Evolutionary conservation across 1,140 invertebrate genomes (phyloP).

Genomic region (Sinella curviseta): DNA sequence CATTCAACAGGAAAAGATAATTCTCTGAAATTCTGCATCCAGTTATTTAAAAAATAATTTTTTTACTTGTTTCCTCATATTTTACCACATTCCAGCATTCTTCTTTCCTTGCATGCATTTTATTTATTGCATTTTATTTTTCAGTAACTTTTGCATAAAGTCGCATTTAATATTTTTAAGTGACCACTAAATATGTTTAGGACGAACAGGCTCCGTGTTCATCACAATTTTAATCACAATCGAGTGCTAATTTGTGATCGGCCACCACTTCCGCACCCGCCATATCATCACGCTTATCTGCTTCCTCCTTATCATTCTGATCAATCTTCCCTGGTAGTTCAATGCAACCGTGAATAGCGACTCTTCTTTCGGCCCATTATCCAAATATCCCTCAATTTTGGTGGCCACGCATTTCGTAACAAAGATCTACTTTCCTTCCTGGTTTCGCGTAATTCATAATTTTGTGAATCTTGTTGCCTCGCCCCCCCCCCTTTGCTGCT

Average conservation of each 20-base stretch:
- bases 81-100: no score
- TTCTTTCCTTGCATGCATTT: no score
- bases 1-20: no score
- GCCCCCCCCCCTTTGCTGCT: not conserved
- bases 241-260: not conserved
- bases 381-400: not conserved
- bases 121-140: no score
- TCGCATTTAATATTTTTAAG: no score
- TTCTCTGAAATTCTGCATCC: no score
- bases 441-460: not conserved
- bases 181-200: no score
- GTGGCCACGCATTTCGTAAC: not conserved
- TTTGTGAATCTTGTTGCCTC: not conserved
- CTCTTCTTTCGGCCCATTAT: not conserved
- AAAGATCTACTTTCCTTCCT: not conserved
- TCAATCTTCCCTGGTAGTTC: not conserved
- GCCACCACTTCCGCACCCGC: not conserved
- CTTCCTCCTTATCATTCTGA: not conserved
- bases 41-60: no score
- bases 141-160: no score
- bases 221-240: not conserved
- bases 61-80: no score
- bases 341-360: not conserved
- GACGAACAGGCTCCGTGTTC: not conserved
- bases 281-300: not conserved